Conservation (phyloP, 2,113 vertebrate species). For the Saccopteryx leptura region DNA sequence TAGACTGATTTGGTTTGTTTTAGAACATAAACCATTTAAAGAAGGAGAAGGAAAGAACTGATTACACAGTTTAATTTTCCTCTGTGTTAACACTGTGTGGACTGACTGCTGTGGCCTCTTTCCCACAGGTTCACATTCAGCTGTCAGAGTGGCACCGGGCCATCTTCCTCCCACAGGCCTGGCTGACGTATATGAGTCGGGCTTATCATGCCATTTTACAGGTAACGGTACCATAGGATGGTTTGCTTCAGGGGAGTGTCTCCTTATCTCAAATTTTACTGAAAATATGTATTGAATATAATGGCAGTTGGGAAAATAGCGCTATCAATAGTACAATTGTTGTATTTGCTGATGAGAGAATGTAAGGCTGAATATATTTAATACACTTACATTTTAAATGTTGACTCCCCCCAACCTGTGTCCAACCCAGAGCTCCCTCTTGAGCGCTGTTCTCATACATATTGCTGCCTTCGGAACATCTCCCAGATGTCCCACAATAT, state of each 20-base stretch:
- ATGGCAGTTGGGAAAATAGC: conserved; percentile 29
- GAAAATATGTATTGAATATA: neutral
- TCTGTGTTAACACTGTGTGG: neutral
- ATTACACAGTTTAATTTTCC: neutral
- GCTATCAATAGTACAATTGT: neutral
- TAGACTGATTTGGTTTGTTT: conserved; percentile 54
- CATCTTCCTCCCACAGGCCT: conserved; percentile 94
- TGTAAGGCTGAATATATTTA: neutral
- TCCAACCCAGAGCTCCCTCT: neutral
- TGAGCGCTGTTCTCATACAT: neutral
- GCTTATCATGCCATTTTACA: conserved; percentile 94
- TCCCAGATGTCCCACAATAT: neutral
- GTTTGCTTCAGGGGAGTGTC: neutral
- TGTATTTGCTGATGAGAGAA: neutral
- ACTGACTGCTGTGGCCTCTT: neutral
- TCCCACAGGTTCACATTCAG: conserved; percentile 95
- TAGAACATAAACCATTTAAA: conserved; percentile 46
- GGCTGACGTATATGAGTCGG: conserved; percentile 95
- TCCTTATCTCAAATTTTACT: neutral
- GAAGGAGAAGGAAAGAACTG: conserved; percentile 24
- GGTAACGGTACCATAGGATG: conserved; percentile 85
- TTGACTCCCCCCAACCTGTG: too few species aligned
- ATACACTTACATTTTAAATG: neutral
- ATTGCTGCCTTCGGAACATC: neutral
- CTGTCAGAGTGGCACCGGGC: conserved; percentile 97